Evolutionary conservation across 2,113 vertebrate genomes (phyloP).

Genomic region (Lepidothrix coronata): DNA sequence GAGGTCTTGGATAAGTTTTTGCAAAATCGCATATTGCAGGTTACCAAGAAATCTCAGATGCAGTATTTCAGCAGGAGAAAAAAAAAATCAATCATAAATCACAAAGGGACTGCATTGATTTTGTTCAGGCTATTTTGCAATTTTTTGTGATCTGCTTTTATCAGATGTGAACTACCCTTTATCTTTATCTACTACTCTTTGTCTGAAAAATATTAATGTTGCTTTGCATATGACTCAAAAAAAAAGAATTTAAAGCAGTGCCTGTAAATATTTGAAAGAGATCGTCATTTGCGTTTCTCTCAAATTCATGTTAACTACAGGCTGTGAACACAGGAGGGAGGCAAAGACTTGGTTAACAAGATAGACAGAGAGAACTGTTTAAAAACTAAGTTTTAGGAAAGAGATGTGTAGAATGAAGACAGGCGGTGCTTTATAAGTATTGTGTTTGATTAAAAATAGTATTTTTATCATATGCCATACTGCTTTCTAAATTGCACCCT

Average conservation of each 20-base stretch:
- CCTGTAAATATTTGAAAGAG: not conserved
- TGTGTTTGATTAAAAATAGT: not conserved
- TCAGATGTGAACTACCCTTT: slow-evolving; percentile 22
- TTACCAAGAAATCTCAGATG: slow-evolving; percentile 24
- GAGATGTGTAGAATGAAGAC: not conserved
- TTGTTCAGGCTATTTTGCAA: not conserved
- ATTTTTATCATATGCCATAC: not conserved
- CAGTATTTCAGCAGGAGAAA: not conserved
- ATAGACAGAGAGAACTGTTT: not conserved
- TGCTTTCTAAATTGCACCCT: not conserved
- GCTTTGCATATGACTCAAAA: not conserved
- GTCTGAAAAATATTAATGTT: slow-evolving; percentile 40
- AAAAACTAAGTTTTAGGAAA: not conserved
- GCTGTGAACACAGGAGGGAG: slow-evolving; percentile 74
- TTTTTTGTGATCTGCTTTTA: slow-evolving; percentile 26
- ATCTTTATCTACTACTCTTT: too few species aligned
- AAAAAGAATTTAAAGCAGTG: not conserved
- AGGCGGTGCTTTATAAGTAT: not conserved
- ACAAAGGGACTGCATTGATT: slow-evolving; percentile 29
- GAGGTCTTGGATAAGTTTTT: slow-evolving; percentile 37
- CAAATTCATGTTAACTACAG: slow-evolving; percentile 4
- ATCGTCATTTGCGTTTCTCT: not conserved
- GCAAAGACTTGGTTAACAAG: slow-evolving; percentile 68
- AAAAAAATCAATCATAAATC: slow-evolving; percentile 43
- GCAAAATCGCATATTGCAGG: not conserved